These are phyloP conservation scores for Anthonomus grandis DNA, from an alignment of 1,140 invertebrate species.

Conservation along the genomic window DNA sequence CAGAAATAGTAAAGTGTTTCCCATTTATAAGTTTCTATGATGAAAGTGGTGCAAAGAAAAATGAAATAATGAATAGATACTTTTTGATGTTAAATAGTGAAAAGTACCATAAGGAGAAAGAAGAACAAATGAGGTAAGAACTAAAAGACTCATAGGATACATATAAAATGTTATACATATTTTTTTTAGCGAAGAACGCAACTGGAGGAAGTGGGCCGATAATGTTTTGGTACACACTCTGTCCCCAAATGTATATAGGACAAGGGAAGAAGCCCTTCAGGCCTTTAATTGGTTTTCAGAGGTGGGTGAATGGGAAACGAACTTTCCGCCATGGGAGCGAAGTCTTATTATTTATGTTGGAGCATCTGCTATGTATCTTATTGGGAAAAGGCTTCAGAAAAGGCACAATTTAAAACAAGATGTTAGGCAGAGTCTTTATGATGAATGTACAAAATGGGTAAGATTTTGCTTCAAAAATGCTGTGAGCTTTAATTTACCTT, in stretches of 20 bases:
- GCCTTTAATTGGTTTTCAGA: constrained; percentile 91
- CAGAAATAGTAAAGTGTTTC: constrained; percentile 79
- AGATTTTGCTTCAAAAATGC: constrained; percentile 28
- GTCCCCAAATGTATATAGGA: constrained; percentile 96
- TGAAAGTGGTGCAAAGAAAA: constrained; percentile 63
- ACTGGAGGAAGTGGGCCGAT: constrained; percentile 96
- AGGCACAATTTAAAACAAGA: constrained; percentile 83
- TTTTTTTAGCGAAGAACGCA: constrained; percentile 76
- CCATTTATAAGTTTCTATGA: constrained; percentile 68
- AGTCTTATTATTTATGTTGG: constrained; percentile 90
- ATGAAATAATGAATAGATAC: constrained; percentile 91
- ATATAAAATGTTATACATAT: constrained; percentile 3
- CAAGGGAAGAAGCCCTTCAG: constrained; percentile 75
- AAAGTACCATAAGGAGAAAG: constrained; percentile 45
- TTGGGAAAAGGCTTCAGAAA: constrained; percentile 85
- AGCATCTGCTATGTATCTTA: constrained; percentile 88
- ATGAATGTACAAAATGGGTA: constrained; percentile 81
- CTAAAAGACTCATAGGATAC: neutral
- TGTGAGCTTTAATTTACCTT: too few relatives aligned
- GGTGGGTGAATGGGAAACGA: constrained; percentile 87
- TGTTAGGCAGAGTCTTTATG: constrained; percentile 85
- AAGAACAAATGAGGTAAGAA: constrained; percentile 13
- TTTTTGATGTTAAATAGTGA: constrained; percentile 74
- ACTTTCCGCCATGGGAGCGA: constrained; percentile 84
- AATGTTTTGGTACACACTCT: constrained; percentile 84